Evolutionary conservation across 2,888 invertebrate genomes (phyloP).

Genomic region (Balanococcus diminutus): DNA sequence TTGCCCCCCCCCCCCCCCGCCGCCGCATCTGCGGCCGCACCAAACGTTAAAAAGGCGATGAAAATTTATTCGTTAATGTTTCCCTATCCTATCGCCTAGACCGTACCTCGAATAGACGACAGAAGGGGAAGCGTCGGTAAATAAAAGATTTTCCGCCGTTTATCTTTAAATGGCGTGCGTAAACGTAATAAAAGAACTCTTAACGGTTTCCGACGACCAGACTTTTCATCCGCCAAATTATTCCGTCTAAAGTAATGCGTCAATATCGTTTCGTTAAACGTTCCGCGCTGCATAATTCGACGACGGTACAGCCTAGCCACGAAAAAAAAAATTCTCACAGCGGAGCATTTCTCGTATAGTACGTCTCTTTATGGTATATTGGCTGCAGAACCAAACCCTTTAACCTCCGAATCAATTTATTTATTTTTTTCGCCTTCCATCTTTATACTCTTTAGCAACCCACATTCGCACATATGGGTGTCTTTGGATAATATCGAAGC

Average conservation of each 20-base stretch:
- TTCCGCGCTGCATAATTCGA: not conserved
- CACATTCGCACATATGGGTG: not conserved
- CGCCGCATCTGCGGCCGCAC: not conserved
- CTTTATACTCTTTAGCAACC: not conserved
- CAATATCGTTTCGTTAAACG: not conserved
- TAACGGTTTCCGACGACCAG: slow-evolving; percentile 14
- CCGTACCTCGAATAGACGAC: not conserved
- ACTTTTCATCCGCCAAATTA: slow-evolving; percentile 9
- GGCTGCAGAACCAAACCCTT: not conserved
- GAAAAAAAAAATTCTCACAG: not conserved
- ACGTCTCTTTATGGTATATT: not conserved
- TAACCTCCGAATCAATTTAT: not conserved
- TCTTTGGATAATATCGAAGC: not conserved
- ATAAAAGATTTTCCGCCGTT: slow-evolving; percentile 1
- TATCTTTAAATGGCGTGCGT: not conserved
- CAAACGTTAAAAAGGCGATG: slow-evolving; percentile 24
- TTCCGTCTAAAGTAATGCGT: slow-evolving; percentile 2
- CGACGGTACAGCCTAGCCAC: not conserved
- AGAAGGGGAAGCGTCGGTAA: not conserved
- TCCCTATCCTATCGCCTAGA: not conserved
- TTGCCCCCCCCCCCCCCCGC: too few species aligned
- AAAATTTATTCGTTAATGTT: slow-evolving; percentile 26
- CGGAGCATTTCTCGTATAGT: not conserved
- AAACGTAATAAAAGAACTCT: slow-evolving; percentile 17
- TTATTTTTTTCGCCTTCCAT: not conserved